Conservation (phyloP, 2,888 invertebrate genomes). For the Melanostoma scalare region DNA sequence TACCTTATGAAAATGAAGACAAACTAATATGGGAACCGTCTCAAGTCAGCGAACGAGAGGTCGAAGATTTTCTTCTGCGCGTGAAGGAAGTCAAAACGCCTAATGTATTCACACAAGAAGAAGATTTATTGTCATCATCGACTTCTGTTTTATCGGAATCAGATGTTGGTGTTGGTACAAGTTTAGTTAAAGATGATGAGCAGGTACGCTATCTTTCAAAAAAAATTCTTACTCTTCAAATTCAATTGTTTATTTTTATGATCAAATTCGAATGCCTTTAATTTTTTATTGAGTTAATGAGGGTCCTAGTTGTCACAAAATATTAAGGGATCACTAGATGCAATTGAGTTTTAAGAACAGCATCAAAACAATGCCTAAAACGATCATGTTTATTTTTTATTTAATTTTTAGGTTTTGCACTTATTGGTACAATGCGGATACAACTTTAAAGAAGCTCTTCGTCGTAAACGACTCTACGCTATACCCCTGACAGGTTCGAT, state of each 20-base stretch:
- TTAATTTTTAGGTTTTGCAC: conserved; percentile 86
- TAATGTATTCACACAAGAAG: conserved; percentile 34
- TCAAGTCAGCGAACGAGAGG: conserved; percentile 87
- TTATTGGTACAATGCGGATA: conserved; percentile 96
- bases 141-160: conserved; percentile 51
- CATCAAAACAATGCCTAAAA: too few species aligned
- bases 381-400: neutral
- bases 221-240: neutral
- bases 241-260: neutral
- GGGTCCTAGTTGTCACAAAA: too few species aligned
- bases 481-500: conserved; percentile 87
- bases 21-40: conserved; percentile 96
- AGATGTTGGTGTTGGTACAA: conserved; percentile 56
- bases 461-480: conserved; percentile 89
- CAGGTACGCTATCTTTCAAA: conserved; percentile 81
- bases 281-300: too few species aligned
- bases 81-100: conserved; percentile 77
- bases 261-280: neutral
- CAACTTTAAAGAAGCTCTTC: conserved; percentile 95
- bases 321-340: too few species aligned
- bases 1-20: conserved; percentile 97
- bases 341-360: too few species aligned
- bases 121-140: conserved; percentile 48
- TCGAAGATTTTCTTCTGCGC: conserved; percentile 90
- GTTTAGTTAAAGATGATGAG: conserved; percentile 87